Base-by-base conservation (phyloP, 2,797 vertebrate species). In the Dallia pectoralis region DNA sequence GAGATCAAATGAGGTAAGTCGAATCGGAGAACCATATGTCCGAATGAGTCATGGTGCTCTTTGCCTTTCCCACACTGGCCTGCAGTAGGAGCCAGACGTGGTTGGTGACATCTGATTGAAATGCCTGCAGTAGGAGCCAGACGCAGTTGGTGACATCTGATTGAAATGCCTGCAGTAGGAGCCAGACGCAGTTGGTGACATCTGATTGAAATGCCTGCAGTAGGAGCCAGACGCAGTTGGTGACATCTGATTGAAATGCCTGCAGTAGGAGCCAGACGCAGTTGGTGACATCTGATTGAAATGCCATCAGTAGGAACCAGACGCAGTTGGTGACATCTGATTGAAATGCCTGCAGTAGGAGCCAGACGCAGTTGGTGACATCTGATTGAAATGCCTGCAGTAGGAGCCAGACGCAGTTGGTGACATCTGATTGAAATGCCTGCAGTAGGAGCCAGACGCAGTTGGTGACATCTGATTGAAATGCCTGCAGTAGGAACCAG, bases 1-100 rank as follows among this genome's bases (percentile, higher is more conserved):
- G 91, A 94, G 91, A 91, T 91, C 91, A 93, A 90, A 91, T 94
- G 94, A 93, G 93, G 92, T 92, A 91, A 91, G 90, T 92, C 92
- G 92, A 95, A 95, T 93, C 94, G 93, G 90, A 90, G 91, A 92
- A 94, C 94, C 95, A 95, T 96, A 95, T 96, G 95, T 94, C 93
- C 93, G 89, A 85, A 96, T 96, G 93, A 95, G 94, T 95, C 93
- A 94, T 93, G 93, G 90, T 93, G 87, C 62, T 48, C 69, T 25
- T 12, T 48, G 79, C 53, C 27, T 80, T 86, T 82, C 82, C 77
- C 79, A 86, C 79, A 84, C 11, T 59, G 53, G 53, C 22, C 61
- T 63, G 27, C 61, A 63, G 25, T 63, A 63, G 15, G 29, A 30
- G 61, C 5, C 59, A 5, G 14, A 4, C 12, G 11, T 9, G 25